phyloP scores from a whole-genome alignment of 2,797 vertebrate species.

The Girardinus metallicus region DNA sequence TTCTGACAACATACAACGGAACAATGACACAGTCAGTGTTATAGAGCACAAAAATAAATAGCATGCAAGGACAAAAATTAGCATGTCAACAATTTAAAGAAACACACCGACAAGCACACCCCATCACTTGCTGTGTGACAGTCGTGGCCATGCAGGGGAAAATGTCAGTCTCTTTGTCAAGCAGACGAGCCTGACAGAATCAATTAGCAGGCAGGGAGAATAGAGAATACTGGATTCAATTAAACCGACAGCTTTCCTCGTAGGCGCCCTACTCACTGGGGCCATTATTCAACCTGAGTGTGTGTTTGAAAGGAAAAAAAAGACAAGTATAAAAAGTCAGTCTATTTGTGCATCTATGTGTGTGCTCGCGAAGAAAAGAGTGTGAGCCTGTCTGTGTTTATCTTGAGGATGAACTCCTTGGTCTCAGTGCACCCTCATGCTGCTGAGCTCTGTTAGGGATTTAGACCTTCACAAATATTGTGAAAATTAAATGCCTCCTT shows the following conservation, averaged over 20 bases:
- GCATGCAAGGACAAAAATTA: conserved; percentile 31
- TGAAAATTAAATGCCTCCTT: conserved; percentile 58
- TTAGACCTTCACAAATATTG: conserved; percentile 59
- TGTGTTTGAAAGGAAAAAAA: conserved; percentile 27
- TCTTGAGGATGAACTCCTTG: conserved; percentile 68
- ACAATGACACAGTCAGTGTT: conserved; percentile 6
- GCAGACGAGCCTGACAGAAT: conserved; percentile 79
- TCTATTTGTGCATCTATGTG: conserved; percentile 16
- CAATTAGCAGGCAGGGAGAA: conserved; percentile 79
- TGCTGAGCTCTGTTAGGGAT: conserved; percentile 64
- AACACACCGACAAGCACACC: conserved; percentile 12
- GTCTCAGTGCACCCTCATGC: conserved; percentile 53
- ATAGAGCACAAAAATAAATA: conserved; percentile 37
- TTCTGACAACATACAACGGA: neutral
- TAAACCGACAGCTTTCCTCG: conserved; percentile 80
- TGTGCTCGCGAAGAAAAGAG: neutral
- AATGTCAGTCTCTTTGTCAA: conserved; percentile 79
- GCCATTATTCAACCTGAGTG: conserved; percentile 74
- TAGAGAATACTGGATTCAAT: conserved; percentile 79
- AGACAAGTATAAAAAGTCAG: conserved; percentile 10
- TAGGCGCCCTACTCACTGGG: conserved; percentile 71
- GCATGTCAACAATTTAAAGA: conserved; percentile 26
- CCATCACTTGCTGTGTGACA: conserved; percentile 55
- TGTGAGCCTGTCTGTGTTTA: conserved; percentile 45
- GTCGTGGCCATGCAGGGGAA: conserved; percentile 65